A percentile compares a stretch with the other conserved stretches of the same genome.
These are phyloP conservation scores for Drosophila kepulauana DNA, from an alignment of 1,140 invertebrate species.

Conservation along the genomic window DNA sequence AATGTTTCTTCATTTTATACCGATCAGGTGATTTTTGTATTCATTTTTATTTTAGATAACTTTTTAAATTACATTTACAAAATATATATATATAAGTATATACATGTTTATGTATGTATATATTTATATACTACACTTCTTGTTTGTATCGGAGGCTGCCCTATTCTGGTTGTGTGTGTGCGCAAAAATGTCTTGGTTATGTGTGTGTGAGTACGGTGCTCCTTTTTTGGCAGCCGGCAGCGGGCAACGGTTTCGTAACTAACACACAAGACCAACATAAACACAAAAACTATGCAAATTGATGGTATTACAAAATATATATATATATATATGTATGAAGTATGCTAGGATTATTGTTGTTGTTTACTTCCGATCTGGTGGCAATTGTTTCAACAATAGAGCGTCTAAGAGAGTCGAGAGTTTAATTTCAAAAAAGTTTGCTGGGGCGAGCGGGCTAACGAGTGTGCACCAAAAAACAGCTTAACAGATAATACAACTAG, in stretches of 20 bases:
- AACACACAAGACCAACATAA: neutral
- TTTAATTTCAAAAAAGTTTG: conserved; percentile 43
- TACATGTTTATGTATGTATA: conserved; percentile 17
- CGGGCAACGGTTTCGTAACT: conserved; percentile 17
- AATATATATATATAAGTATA: conserved; percentile 48
- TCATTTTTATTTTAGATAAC: conserved; percentile 34
- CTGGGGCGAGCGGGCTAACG: neutral
- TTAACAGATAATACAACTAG: conserved; percentile 68
- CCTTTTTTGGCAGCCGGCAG: conserved; percentile 1
- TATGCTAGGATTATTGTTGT: conserved; percentile 11
- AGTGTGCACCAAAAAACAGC: conserved; percentile 28
- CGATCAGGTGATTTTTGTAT: conserved; percentile 9
- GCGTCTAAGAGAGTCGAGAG: conserved; percentile 8
- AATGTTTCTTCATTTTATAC: conserved; percentile 12
- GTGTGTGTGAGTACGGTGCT: conserved; percentile 10
- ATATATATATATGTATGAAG: conserved; percentile 17
- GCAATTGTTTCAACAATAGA: neutral
- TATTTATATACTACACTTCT: conserved; percentile 24
- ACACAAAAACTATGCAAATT: conserved; percentile 10
- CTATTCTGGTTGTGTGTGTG: conserved; percentile 11
- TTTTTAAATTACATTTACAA: conserved; percentile 47
- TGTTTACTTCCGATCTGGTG: neutral
- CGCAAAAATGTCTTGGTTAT: neutral
- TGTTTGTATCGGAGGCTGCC: conserved; percentile 36
- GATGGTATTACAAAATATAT: conserved; percentile 20